Base-by-base conservation (phyloP, 1,140 invertebrate species). In the Heliconius nattereri region DNA sequence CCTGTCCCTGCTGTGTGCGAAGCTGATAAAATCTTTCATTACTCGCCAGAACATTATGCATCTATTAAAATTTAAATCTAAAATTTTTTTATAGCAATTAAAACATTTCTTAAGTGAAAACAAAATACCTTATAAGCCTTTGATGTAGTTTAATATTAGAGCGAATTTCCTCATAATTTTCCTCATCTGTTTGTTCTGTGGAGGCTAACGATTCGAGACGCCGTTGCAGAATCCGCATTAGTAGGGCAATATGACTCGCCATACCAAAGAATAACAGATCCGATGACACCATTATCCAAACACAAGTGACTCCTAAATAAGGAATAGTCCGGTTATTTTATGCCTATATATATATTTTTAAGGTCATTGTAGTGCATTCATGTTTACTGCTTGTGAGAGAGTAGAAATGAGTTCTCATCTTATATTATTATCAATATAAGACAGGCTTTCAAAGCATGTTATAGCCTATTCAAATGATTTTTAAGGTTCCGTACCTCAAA, bases 201-300 rank as follows among this genome's bases (percentile, higher is more conserved):
- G 76, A 74, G 2, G 83, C 91, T 3, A 94, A 73, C 7, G 78
- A 83, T 66, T 89, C 85, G 7, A 94, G 77, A 2, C 90, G 85
- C 16, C 85, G 84, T 73, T 94, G 87, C 23, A 94, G 82, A n/a
- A 94, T 84, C 23, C 85, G 82, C 57, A 94, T 80, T 60, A 94
- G 75, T 26, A 94, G 76, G 13, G 86, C 85, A 75, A 94, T 93
- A 82, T 94, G 92, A 76, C 91, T 93, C 7, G 92, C 90, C 90
- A 94, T 90, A 19, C 88, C 89, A 7, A 91, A 91, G 79, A 94
- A 93, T 32, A 94, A 80, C 70, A 94, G 85, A 76, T 94, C 93
- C 1, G 92, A 91, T 32, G 85, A 85, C 7, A 94, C 85, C 91
- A 93, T 94, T 78, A 91, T 90, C 90, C 88, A 93, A 3, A 93